A percentile compares a stretch with the other conserved stretches of the same genome.
Evolutionary conservation across 2,797 vertebrate genomes (phyloP).

Genomic region (Emys orbicularis): DNA sequence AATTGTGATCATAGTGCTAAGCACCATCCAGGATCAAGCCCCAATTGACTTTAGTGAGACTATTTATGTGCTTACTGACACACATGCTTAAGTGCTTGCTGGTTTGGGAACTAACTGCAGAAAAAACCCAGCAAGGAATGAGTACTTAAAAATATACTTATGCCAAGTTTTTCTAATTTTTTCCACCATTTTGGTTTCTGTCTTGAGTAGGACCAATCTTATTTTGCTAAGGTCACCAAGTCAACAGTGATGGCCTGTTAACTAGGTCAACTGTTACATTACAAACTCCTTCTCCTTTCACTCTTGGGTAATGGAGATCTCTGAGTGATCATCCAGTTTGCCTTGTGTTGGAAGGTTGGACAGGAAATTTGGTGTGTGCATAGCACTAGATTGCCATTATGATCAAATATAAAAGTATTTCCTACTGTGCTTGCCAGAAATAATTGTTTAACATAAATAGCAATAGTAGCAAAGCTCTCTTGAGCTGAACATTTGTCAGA

Average conservation of each 20-base stretch:
- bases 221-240: not conserved
- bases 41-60: not conserved
- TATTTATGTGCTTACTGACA: not conserved
- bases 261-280: not conserved
- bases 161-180: not conserved
- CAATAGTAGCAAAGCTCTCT: not conserved
- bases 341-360: not conserved
- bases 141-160: not conserved
- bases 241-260: not conserved
- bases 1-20: not conserved
- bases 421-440: constrained; percentile 20
- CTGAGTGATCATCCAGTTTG: constrained; percentile 14
- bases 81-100: not conserved
- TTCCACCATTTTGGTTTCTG: not conserved
- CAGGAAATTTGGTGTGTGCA: not conserved
- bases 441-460: constrained; percentile 10
- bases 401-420: constrained; percentile 36
- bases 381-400: constrained; percentile 14
- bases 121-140: no score
- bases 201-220: not conserved
- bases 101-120: not conserved
- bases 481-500: not conserved
- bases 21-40: not conserved
- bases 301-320: not conserved
- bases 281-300: not conserved